Evolutionary conservation across 2,113 vertebrate genomes (phyloP).

Genomic region (Tragulus kanchil): DNA sequence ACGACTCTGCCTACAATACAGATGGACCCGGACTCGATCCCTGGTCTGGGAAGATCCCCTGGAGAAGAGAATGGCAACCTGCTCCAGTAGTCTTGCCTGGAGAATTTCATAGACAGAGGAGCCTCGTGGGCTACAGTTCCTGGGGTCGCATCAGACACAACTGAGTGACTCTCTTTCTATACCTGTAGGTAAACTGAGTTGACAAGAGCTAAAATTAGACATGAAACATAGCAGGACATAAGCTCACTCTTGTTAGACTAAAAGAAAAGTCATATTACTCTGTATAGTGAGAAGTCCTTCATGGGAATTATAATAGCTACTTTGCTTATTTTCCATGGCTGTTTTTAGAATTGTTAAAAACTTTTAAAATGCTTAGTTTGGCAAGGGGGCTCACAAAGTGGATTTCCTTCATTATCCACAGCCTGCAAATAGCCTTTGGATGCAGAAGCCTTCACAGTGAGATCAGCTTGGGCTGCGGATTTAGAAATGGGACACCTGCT

Average conservation of each 20-base stretch:
- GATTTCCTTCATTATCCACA: slow-evolving; percentile 92
- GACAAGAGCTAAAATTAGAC: slow-evolving; percentile 19
- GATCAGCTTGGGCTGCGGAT: background rate
- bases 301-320: background rate
- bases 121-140: no score
- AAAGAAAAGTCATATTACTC: background rate
- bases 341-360: background rate
- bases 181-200: background rate
- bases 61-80: no score
- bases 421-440: slow-evolving; percentile 93
- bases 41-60: no score
- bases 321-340: background rate
- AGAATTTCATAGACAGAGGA: no score
- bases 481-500: background rate
- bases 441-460: background rate
- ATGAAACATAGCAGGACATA: background rate
- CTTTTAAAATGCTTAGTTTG: slow-evolving; percentile 51
- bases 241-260: background rate
- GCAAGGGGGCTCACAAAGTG: slow-evolving; percentile 89
- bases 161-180: no score
- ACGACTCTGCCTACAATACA: no score
- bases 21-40: no score
- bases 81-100: no score
- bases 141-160: no score
- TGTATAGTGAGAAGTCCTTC: background rate